Conservation (phyloP, 2,888 invertebrate genomes). For the Cylindroiulus punctatus region DNA sequence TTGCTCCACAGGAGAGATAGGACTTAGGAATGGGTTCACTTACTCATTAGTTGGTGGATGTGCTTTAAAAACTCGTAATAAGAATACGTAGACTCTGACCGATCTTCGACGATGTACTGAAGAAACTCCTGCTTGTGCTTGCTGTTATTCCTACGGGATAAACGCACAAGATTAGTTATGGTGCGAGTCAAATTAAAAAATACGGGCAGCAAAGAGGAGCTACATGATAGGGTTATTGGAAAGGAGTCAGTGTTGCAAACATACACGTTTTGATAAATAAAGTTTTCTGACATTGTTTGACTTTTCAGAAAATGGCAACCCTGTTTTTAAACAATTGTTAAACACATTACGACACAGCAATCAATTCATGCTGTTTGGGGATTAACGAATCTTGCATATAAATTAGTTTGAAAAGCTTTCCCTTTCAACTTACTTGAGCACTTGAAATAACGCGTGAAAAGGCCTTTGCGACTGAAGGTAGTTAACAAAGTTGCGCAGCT, state of each 20-base stretch:
- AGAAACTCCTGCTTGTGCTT: constrained; percentile 82
- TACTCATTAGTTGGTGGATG: constrained; percentile 70
- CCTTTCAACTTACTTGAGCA: constrained; percentile 76
- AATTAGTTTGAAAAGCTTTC: too few relatives aligned
- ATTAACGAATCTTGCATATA: too few relatives aligned
- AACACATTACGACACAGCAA: too few relatives aligned
- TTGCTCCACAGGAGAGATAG: background rate
- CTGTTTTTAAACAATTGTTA: too few relatives aligned
- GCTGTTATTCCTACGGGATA: constrained; percentile 83
- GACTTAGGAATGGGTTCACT: constrained; percentile 53
- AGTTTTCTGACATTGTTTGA: too few relatives aligned
- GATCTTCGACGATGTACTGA: constrained; percentile 91
- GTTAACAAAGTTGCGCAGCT: constrained; percentile 81
- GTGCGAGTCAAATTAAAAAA: too few relatives aligned
- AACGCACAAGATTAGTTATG: background rate
- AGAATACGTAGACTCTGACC: constrained; percentile 91
- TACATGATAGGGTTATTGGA: too few relatives aligned
- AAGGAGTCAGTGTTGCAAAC: too few relatives aligned
- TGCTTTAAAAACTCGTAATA: constrained; percentile 99
- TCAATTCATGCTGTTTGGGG: too few relatives aligned
- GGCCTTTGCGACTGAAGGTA: constrained; percentile 88
- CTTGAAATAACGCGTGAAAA: constrained; percentile 78
- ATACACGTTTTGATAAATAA: too few relatives aligned
- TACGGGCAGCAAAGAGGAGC: too few relatives aligned
- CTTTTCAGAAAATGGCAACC: too few relatives aligned